Base-by-base conservation (phyloP, 2,113 vertebrate species). In the Pluvianellus socialis region DNA sequence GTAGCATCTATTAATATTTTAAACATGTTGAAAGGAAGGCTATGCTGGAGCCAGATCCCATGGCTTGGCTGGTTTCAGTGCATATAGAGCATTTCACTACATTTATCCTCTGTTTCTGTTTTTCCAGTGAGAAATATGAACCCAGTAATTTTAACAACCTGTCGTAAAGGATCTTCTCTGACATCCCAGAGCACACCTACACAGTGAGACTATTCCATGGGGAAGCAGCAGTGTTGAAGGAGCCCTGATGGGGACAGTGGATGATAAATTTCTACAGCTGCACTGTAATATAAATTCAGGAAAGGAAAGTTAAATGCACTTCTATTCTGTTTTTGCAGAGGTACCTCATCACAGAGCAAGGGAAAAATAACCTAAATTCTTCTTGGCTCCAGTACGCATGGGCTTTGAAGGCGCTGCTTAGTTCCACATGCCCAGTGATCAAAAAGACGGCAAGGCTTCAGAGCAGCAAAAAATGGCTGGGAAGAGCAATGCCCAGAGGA, bases 391-490 rank as follows among this genome's bases (percentile, higher is more conserved):
- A 2, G 55, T 77, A 67, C 20, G 55, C 2, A 3, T 33, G 30
- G 30, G 55, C 38, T 90, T 96, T 95, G 79, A 94, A 94, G 65
- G 44, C 0, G 0, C 72, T 88, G 40, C 56, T 88, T 63, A 86
- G 76, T 72, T 96, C 83, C 65, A 93, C 68, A 68, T 77, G 21
- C 65, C 86, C 52, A 52, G n/a, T 61, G 71, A 95, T 94, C 62
- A 91, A 93, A 94, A 88, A 88, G 50, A 92, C 27, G 9, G 79
- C 91, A 90, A 68, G 47, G 88, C 72, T 94, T 92, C 80, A 96
- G 73, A 95, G 61, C 75, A 68, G 52, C 7, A 94, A 90, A 81
- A 90, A 90, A 79, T 40, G 38, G 23, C 19, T 91, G 61, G 33
- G 65, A 94, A 92, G 38, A 90, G 71, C 75, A 90, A 88, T 71